These are phyloP conservation scores for Papilio aristodemus DNA, from an alignment of 1,140 invertebrate species.

Conservation along the genomic window DNA sequence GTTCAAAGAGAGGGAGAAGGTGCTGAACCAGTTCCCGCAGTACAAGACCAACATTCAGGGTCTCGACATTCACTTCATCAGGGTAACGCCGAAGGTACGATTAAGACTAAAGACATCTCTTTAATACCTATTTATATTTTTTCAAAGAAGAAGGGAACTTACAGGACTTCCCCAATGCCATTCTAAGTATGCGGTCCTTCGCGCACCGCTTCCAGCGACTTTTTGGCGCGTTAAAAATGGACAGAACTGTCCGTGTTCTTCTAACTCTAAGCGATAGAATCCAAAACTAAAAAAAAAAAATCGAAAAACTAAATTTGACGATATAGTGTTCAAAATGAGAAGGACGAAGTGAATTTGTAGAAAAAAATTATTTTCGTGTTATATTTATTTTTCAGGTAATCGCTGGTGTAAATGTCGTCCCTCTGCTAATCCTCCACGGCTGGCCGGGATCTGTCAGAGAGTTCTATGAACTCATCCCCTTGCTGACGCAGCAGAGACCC, in stretches of 20 bases:
- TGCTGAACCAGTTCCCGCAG: slow-evolving; percentile 86
- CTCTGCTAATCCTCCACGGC: slow-evolving; percentile 90
- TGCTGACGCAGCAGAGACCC: slow-evolving; percentile 81
- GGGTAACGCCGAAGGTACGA: slow-evolving; percentile 5
- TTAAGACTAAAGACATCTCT: background rate
- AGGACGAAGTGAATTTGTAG: no score
- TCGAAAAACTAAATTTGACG: no score
- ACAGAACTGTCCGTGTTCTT: background rate
- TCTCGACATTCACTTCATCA: slow-evolving; percentile 81
- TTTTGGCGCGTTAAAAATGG: no score
- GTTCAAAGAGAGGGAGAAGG: slow-evolving; percentile 84
- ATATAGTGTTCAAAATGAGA: no score
- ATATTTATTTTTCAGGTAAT: background rate
- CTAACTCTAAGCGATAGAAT: no score
- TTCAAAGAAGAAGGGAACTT: no score
- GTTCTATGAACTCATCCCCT: slow-evolving; percentile 89
- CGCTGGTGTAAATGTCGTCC: slow-evolving; percentile 47
- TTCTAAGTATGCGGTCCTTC: no score
- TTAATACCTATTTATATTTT: no score
- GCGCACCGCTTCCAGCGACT: no score
- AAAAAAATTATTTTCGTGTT: no score
- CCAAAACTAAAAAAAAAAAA: no score
- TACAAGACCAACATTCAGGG: slow-evolving; percentile 86
- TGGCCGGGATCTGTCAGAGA: slow-evolving; percentile 94
- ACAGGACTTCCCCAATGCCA: no score